A percentile compares a stretch with the other conserved stretches of the same genome.
phyloP scores from a whole-genome alignment of 2,888 invertebrate genomes.

The Alentia gelatinosa region DNA sequence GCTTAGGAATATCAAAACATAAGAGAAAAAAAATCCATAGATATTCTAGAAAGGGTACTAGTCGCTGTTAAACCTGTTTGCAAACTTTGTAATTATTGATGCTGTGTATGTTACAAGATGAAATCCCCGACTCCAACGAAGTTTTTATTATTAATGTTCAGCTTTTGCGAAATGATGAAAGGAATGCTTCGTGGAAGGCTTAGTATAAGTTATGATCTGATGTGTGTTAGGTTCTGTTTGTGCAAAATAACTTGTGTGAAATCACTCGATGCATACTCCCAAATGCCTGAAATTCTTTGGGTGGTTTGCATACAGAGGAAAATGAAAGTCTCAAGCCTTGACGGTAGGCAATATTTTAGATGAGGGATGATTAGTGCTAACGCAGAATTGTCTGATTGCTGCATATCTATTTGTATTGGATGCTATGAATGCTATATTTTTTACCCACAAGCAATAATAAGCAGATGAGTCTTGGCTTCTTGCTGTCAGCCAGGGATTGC shows the following conservation, averaged over 20 bases:
- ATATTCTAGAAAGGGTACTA: no score
- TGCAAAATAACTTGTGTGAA: not conserved
- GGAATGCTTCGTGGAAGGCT: no score
- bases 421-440: conserved; percentile 50
- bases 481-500: conserved; percentile 43
- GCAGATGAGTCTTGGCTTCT: conserved; percentile 31
- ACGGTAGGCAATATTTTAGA: not conserved
- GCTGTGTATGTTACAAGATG: no score
- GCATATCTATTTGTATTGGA: conserved; percentile 39
- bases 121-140: no score
- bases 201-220: conserved; percentile 8
- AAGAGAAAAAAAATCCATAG: no score
- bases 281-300: not conserved
- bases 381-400: conserved; percentile 30
- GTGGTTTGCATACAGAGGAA: not conserved
- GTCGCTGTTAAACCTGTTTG: no score
- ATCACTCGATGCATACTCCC: not conserved
- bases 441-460: conserved; percentile 30
- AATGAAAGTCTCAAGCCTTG: not conserved
- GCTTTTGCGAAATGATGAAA: no score
- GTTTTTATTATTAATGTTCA: no score
- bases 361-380: not conserved
- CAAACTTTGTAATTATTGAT: no score
- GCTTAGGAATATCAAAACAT: no score
- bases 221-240: not conserved